Evolutionary conservation across 2,113 vertebrate species (phyloP).

Genomic region (Entomyzon cyanotis): DNA sequence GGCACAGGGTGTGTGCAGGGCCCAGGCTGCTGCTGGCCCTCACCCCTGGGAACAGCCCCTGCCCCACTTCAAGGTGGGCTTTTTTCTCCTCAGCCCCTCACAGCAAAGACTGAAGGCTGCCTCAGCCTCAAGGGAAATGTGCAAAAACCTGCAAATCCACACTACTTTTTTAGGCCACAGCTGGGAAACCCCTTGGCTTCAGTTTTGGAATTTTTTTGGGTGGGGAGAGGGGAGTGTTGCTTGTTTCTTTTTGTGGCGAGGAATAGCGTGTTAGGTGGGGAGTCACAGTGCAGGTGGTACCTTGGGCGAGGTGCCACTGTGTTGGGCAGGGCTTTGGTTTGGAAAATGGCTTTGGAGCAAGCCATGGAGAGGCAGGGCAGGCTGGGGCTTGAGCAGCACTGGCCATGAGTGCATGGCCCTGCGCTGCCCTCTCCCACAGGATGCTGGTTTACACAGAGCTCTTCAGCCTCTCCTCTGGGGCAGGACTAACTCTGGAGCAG

Average conservation of each 20-base stretch:
- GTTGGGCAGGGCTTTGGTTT: background rate
- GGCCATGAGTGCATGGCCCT: background rate
- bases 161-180: background rate
- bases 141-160: background rate
- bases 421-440: background rate
- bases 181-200: background rate
- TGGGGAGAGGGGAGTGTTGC: background rate
- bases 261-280: accelerated
- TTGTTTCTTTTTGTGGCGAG: background rate
- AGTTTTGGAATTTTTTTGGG: background rate
- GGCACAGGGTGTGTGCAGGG: background rate
- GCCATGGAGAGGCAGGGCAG: background rate
- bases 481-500: background rate
- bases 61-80: background rate
- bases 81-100: background rate
- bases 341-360: background rate
- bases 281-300: background rate
- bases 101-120: background rate
- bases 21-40: background rate
- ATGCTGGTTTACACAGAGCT: background rate
- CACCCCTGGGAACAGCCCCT: background rate
- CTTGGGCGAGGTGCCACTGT: background rate
- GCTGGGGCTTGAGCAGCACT: background rate
- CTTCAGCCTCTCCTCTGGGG: background rate
- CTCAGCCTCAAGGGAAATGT: background rate